phyloP scores from a whole-genome alignment of 2,888 invertebrate genomes.

The Metacarcinus magister region DNA sequence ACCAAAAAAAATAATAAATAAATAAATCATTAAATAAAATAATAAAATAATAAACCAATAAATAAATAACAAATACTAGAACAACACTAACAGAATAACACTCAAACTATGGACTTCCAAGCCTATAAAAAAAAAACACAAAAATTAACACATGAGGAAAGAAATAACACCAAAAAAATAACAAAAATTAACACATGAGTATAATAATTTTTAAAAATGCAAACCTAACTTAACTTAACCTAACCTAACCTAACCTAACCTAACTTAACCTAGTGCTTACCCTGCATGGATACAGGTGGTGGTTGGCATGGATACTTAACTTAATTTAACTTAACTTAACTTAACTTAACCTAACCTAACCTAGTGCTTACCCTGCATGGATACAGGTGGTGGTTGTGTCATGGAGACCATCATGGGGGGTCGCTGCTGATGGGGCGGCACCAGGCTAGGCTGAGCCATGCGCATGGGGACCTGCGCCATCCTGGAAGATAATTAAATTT shows the following conservation, averaged over 20 bases:
- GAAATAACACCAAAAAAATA: neutral
- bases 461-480: slow-evolving; percentile 82
- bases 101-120: no score
- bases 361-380: slow-evolving; percentile 81
- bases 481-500: slow-evolving; percentile 58
- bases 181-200: neutral
- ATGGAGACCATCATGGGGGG: slow-evolving; percentile 83
- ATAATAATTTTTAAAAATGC: neutral
- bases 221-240: no score
- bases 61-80: no score
- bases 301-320: no score
- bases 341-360: no score
- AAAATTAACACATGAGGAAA: neutral
- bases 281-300: slow-evolving; percentile 83
- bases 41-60: no score
- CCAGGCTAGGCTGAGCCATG: slow-evolving; percentile 82
- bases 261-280: slow-evolving; percentile 64
- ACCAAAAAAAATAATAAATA: no score
- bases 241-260: no score
- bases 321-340: no score
- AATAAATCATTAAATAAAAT: no score
- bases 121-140: no score
- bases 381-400: slow-evolving; percentile 82
- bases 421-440: slow-evolving; percentile 82
- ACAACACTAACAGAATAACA: no score